These are phyloP conservation scores for Corythoichthys haematopterus DNA, from an alignment of 2,113 vertebrate genomes.

Conservation along the genomic window DNA sequence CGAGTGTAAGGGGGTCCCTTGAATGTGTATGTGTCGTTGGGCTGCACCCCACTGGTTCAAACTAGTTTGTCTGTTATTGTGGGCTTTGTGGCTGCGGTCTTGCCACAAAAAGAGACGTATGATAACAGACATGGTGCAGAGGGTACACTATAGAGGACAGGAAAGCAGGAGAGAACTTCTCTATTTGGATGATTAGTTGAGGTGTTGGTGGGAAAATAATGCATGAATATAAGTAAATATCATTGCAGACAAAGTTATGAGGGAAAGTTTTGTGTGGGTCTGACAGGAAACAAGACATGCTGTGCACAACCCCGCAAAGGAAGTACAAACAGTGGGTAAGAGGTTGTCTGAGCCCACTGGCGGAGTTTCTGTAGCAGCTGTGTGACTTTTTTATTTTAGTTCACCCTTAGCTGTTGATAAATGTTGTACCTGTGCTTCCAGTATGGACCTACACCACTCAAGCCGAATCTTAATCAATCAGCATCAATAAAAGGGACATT, in stretches of 20 bases:
- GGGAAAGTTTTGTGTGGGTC: constrained; percentile 34
- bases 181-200: neutral
- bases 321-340: constrained; percentile 46
- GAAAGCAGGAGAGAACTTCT: neutral
- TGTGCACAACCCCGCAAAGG: constrained; percentile 38
- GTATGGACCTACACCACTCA: neutral
- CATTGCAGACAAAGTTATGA: constrained; percentile 11
- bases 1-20: neutral
- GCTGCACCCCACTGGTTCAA: constrained; percentile 42
- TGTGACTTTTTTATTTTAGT: constrained; percentile 28
- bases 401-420: neutral
- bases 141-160: neutral
- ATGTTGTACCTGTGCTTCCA: neutral
- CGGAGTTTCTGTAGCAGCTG: constrained; percentile 43
- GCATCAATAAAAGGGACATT: no score
- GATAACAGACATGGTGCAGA: constrained; percentile 33
- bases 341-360: constrained; percentile 37
- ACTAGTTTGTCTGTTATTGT: constrained; percentile 48
- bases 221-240: neutral
- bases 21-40: constrained; percentile 7
- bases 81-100: constrained; percentile 29
- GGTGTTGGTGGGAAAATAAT: constrained; percentile 1
- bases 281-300: constrained; percentile 38
- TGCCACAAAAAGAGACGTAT: constrained; percentile 36
- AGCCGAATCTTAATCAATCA: no score